Evolutionary conservation across 2,113 vertebrate species (phyloP), one percentile per base, ranked within the genome.

Genomic region (Gopherus evgoodei): DNA sequence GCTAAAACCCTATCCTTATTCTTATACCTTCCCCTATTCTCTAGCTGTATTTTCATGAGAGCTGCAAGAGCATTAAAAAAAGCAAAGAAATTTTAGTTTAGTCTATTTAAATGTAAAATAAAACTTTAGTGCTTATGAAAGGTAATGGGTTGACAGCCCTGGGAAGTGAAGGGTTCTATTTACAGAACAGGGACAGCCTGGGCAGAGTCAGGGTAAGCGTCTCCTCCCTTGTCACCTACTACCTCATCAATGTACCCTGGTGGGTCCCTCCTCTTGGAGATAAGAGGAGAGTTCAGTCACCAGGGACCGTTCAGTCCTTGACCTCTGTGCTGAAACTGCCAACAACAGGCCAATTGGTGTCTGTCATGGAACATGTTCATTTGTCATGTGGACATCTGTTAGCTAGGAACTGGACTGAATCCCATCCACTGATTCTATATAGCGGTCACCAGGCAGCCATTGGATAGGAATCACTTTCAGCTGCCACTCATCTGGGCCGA

Each of bases 31-130:
- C 95, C 94, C 89, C 85, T 94, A 90, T 89, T 62, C 95, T 83
- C 95, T 11, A 87, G 50, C 94, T 93, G 91, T n/a, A 0, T 80
- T 76, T 65, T 84, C 5, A 4, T 88, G 38, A 65, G 88, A 90
- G 94, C 95, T 93, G 92, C 88, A 96, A 92, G 95, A 94, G 90
- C 89, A 1, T 97, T 90, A 91, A 91, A 88, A 31, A 96, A 95
- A 91, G 93, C 92, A 82, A 87, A 90, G 88, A 1, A 0, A 86
- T n/a, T 86, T 92, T 57, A 88, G 88, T 94, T 97, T 92, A 91
- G 81, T 95, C 94, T 92, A 92, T 91, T 97, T 96, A 93, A 96
- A 95, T 91, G 50, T 56, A 89, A 90, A 95, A 84, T 94, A 92
- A 93, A 96, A 93, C 81, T n/a, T 62, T 56, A 38, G 85, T 47